Base-by-base conservation (phyloP, 2,888 invertebrate species). In the Drosophila rubida region DNA sequence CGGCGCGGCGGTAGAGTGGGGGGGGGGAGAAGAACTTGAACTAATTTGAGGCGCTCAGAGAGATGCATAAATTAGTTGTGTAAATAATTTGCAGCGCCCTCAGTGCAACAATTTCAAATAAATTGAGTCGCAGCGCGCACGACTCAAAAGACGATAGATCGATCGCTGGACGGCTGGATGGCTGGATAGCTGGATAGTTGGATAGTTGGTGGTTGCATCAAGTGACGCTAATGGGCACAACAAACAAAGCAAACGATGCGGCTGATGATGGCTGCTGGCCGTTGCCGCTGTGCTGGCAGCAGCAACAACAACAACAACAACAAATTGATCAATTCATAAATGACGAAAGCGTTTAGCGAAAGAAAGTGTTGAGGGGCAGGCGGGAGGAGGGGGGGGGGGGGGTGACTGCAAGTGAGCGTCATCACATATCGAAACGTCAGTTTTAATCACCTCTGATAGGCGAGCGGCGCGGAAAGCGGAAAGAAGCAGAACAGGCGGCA, bases 321-420 rank as follows among this genome's bases (percentile, higher is more conserved):
- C 84, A 83, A 89, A 89, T 89, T 87, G 87, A 88, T 86, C 88
- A 89, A 89, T 88, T 89, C 88, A 87, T 89, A 83, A 88, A 81
- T 81, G 88, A 89, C 83, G 87, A 81, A 88, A 88, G 76, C 83
- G 89, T 87, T 86, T 88, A 78, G 72, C 65, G 68, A 68, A 85
- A 88, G 89, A 85, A 88, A 85, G 89, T 85, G 85, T 81, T 82
- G 72, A 67, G 41, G 16, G 41, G 41, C 9, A 11, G 25, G n/a
- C n/a, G n/a, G n/a, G n/a, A n/a, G n/a, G n/a, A n/a, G n/a, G n/a
- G n/a, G n/a, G n/a, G n/a, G n/a, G n/a, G n/a, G 41, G 16, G 19
- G 41, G 11, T 3, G 2, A 19, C 19, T 9, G 41, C 41, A 19
- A 13, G 41, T 54, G 53, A 64, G 71, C 71, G 79, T 64, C 76